A percentile compares a stretch with the other conserved stretches of the same genome.
phyloP scores from a whole-genome alignment of 2,888 invertebrate species.

The Kryphioiulus occultus region DNA sequence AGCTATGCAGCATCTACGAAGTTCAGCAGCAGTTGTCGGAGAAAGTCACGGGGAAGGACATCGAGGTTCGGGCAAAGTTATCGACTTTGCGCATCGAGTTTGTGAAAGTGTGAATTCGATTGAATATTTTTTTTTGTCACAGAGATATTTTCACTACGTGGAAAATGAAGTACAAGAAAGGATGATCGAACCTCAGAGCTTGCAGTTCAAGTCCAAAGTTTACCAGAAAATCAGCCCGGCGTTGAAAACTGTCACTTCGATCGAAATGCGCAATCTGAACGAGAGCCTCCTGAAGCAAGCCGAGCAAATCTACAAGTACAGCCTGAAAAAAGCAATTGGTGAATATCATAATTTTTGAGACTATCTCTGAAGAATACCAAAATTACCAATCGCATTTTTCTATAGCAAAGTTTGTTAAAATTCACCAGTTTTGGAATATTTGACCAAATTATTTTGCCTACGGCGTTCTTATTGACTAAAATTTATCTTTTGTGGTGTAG shows the following conservation, averaged over 20 bases:
- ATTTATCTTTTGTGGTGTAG: too few species aligned
- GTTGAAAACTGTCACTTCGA: slow-evolving; percentile 50
- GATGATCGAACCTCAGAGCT: slow-evolving; percentile 6
- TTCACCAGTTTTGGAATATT: too few species aligned
- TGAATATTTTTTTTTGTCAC: not conserved
- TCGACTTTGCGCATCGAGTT: not conserved
- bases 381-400: too few species aligned
- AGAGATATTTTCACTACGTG: slow-evolving; percentile 35
- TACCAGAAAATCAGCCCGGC: not conserved
- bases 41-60: not conserved
- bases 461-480: too few species aligned
- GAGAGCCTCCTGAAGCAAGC: slow-evolving; percentile 69
- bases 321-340: slow-evolving; percentile 70
- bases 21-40: not conserved
- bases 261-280: slow-evolving; percentile 60
- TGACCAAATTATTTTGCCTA: too few species aligned
- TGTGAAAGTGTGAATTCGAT: not conserved
- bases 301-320: slow-evolving; percentile 68
- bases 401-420: too few species aligned
- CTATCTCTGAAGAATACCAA: not conserved
- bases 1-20: not conserved
- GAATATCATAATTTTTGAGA: not conserved
- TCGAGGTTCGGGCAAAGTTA: not conserved
- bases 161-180: not conserved
- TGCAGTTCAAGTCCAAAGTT: not conserved